Percentiles rank a stretch among this genome's conserved stretches.
Conservation (phyloP, 2,797 vertebrate genomes). For the Oryzias sinensis region DNA sequence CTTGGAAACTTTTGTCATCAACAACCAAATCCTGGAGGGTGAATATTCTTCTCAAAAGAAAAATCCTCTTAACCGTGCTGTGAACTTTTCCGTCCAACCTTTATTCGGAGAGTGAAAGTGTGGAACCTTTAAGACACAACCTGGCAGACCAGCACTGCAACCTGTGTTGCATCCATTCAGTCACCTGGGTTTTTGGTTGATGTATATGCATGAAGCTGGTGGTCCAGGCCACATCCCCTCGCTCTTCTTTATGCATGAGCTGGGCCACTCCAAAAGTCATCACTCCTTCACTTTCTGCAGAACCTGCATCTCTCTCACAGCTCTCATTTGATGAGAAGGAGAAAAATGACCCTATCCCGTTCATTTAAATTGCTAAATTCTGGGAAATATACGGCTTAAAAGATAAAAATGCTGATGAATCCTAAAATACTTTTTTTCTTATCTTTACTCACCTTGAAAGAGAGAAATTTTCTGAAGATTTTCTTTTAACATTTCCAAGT, state of each 20-base stretch:
- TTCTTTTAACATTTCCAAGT: no score
- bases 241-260: slow-evolving; percentile 76
- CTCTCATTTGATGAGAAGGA: slow-evolving; percentile 18
- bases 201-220: slow-evolving; percentile 66
- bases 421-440: no score
- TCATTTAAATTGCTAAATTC: not conserved
- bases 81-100: slow-evolving; percentile 10
- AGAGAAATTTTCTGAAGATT: no score
- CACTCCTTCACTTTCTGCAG: slow-evolving; percentile 42
- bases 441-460: no score
- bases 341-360: not conserved
- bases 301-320: slow-evolving; percentile 24
- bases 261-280: slow-evolving; percentile 52
- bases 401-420: no score
- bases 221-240: slow-evolving; percentile 49
- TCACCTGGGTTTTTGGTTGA: slow-evolving; percentile 60
- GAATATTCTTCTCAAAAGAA: not conserved
- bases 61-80: slow-evolving; percentile 6
- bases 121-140: slow-evolving; percentile 21
- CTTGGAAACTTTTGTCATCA: not conserved
- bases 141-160: slow-evolving; percentile 32
- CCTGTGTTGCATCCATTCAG: slow-evolving; percentile 47
- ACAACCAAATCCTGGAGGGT: not conserved
- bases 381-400: not conserved
- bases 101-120: slow-evolving; percentile 7